Base-by-base conservation (phyloP, 2,113 vertebrate species). In the Asarcornis scutulata region DNA sequence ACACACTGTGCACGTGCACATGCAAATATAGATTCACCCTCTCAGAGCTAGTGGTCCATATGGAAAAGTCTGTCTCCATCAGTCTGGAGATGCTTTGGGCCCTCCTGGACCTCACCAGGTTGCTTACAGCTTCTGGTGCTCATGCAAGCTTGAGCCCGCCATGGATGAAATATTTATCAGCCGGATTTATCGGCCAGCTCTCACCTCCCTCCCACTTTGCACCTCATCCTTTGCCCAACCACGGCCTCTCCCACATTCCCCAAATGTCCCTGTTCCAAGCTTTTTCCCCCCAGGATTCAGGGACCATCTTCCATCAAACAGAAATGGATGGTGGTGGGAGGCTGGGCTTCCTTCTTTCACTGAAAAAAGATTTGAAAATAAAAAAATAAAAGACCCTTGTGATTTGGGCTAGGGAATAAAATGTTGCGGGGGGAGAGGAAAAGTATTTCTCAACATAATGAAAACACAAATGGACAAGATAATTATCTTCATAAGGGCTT, bases 401-500 rank as follows among this genome's bases (percentile, higher is more conserved):
- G 78, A 32, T 93, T 83, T 73, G 82, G 63, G 78, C 55, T 52
- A 34, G 72, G 69, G 87, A 80, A 64, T 86, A 79, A 95, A 88
- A 77, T 77, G 58, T 64, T 22, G 42, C 68, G 29, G 50, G 23
- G 15, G 55, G 42, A 34, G 34, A 68, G 55, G 66, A 77, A 52
- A 94, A 96, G 56, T 74, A 38, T 96, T 96, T 96, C 88, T 96
- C 94, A 85, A 74, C 80, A 34, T 96, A 97, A 97, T 96, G 96
- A 95, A 96, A 97, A 92, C 77, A 83, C 78, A 95, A 97, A 97
- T 81, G 91, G 94, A 96, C 94, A 97, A 97, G 95, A 97, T 96
- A 96, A 97, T 97, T 97, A 96, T 96, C 96, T 97, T 96, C 95
- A 92, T 97, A 95, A 94, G 82, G 87, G 89, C 93, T 96, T 96